Conservation (phyloP, 2,888 invertebrate genomes). For the Pollenia angustigena region DNA sequence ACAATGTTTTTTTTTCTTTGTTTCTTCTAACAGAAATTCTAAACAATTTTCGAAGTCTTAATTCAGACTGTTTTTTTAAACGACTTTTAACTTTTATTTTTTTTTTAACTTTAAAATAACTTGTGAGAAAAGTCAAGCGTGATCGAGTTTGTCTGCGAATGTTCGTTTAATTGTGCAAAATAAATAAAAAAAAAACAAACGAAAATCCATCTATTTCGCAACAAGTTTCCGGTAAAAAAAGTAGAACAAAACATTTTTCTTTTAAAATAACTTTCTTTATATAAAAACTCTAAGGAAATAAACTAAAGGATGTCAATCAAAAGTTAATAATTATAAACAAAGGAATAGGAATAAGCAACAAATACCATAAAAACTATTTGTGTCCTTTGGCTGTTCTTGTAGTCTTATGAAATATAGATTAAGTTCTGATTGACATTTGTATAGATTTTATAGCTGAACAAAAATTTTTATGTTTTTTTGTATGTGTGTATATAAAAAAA, state of each 20-base stretch:
- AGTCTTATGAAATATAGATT: slow-evolving; percentile 3
- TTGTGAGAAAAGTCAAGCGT: no score
- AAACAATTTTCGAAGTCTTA: no score
- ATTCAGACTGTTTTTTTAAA: no score
- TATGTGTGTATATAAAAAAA: no score
- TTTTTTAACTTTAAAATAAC: no score
- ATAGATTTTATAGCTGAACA: background rate
- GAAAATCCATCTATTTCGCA: background rate
- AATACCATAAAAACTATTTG: background rate
- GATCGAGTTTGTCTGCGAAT: no score
- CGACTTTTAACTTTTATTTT: no score
- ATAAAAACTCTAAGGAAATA: background rate
- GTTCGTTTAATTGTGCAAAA: no score
- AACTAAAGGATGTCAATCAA: background rate
- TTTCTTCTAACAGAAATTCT: no score
- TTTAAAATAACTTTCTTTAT: background rate
- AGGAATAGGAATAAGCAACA: background rate
- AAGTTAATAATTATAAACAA: slow-evolving; percentile 6
- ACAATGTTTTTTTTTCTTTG: no score
- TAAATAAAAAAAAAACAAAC: no score
- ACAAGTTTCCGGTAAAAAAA: background rate
- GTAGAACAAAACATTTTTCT: background rate
- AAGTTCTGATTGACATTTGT: slow-evolving; percentile 19
- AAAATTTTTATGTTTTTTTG: background rate
- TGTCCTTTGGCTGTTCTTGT: background rate